These are phyloP conservation scores for Dermatemys mawii DNA, from an alignment of 2,113 vertebrate species.

Conservation along the genomic window DNA sequence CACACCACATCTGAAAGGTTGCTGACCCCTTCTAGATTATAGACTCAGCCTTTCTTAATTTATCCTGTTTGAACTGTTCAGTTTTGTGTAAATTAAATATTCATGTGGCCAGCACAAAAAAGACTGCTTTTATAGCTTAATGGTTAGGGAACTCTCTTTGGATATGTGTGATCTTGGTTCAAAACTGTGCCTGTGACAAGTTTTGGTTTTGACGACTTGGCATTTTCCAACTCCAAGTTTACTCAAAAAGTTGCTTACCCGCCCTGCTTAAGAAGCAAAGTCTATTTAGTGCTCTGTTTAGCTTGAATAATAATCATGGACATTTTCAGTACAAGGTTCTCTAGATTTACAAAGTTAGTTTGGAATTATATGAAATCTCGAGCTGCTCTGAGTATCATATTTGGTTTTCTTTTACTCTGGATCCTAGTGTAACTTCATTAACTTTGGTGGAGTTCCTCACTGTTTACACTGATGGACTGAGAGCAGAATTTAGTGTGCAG, in stretches of 20 bases:
- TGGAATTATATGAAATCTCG: not conserved
- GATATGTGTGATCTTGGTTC: not conserved
- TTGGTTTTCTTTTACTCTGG: not conserved
- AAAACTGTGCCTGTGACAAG: not conserved
- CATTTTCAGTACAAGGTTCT: not conserved
- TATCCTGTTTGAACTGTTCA: not conserved
- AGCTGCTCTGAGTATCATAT: not conserved
- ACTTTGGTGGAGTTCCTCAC: not conserved
- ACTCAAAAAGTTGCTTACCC: not conserved
- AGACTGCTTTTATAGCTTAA: not conserved
- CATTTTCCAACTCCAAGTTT: not conserved
- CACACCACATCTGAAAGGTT: no score
- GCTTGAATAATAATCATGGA: not conserved
- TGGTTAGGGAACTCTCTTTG: not conserved
- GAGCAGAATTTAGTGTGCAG: not conserved
- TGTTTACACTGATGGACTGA: conserved; percentile 9
- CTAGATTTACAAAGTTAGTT: not conserved
- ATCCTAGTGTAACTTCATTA: not conserved
- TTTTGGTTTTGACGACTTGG: not conserved
- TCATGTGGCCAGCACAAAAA: no score
- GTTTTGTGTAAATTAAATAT: not conserved
- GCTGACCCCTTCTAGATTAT: no score
- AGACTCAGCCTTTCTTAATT: not conserved
- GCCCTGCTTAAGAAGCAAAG: not conserved
- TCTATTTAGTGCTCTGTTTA: not conserved